phyloP scores from a whole-genome alignment of 2,113 vertebrate genomes.

The Andinoacara biseriatus region DNA sequence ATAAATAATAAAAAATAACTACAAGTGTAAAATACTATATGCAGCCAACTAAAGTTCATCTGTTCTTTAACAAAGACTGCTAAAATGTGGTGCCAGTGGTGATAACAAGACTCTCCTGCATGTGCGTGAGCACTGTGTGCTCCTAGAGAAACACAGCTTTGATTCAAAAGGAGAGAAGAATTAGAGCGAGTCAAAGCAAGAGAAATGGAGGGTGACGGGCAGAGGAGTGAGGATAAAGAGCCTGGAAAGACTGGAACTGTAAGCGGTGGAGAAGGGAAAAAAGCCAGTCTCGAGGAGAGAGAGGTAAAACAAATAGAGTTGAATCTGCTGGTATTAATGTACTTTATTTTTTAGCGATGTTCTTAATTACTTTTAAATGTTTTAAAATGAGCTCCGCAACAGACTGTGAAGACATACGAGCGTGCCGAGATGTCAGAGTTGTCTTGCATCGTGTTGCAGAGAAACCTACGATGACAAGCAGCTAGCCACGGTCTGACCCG shows the following conservation, averaged over 20 bases:
- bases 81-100: conserved; percentile 6
- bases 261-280: background rate
- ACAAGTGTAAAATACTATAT: background rate
- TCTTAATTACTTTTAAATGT: background rate
- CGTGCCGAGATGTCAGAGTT: background rate
- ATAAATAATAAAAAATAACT: conserved; percentile 7
- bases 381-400: background rate
- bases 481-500: background rate
- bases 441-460: background rate
- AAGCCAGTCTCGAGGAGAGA: background rate
- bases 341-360: background rate
- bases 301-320: background rate
- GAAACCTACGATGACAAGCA: background rate
- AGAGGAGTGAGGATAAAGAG: background rate
- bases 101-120: background rate
- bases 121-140: background rate
- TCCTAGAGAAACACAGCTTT: conserved; percentile 19
- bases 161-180: conserved; percentile 33
- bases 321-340: background rate
- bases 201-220: conserved; percentile 17
- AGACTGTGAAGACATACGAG: background rate
- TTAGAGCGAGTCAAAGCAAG: conserved; percentile 30
- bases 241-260: conserved; percentile 24
- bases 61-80: conserved; percentile 10
- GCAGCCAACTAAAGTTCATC: background rate